phyloP scores from a whole-genome alignment of 2,888 invertebrate genomes.

The Thecocarcelia acutangulata region DNA sequence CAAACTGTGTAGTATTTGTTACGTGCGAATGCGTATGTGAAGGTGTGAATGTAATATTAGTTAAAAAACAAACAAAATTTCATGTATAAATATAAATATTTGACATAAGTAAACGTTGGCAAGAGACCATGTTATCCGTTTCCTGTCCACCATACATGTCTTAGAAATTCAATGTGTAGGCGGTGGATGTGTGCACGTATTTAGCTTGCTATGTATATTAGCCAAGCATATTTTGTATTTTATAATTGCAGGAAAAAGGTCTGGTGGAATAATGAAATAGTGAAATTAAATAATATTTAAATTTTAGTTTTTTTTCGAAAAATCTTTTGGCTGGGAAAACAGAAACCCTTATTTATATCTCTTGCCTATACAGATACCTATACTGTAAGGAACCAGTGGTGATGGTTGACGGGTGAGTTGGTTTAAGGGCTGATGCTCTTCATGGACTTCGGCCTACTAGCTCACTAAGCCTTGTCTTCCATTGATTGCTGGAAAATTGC shows the following conservation, averaged over 20 bases:
- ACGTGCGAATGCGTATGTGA: not conserved
- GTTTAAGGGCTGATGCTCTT: no score
- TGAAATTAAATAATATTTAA: no score
- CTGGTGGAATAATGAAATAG: no score
- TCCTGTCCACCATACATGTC: conserved; percentile 10
- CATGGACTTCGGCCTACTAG: no score
- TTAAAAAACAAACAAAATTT: conserved; percentile 47
- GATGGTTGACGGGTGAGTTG: no score
- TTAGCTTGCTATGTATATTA: not conserved
- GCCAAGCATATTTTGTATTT: conserved; percentile 29
- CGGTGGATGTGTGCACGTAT: not conserved
- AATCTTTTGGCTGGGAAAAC: no score
- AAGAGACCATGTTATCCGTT: conserved; percentile 28
- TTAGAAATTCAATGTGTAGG: conserved; percentile 14
- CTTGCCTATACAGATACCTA: no score
- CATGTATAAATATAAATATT: conserved; percentile 47
- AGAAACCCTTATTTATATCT: no score
- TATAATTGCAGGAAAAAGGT: conserved; percentile 10
- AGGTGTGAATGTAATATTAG: conserved; percentile 21
- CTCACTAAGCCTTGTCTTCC: no score
- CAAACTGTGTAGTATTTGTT: conserved; percentile 14
- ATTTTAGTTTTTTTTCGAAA: no score
- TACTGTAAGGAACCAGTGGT: no score
- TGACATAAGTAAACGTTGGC: conserved; percentile 43
- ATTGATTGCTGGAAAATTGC: no score